Base-by-base conservation (phyloP, 1,140 invertebrate genomes). In the Drosophila triauraria region DNA sequence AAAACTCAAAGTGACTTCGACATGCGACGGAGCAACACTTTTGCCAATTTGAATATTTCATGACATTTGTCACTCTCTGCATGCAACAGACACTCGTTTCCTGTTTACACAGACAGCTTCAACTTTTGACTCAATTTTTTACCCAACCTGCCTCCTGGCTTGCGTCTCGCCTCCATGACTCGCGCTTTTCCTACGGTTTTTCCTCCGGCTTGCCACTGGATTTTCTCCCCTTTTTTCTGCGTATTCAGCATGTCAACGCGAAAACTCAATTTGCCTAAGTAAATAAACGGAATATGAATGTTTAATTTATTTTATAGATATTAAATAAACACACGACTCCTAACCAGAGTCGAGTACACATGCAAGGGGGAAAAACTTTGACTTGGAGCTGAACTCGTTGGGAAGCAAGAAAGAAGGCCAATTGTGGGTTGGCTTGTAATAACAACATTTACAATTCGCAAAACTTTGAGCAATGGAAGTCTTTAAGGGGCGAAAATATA, bases 281-380 rank as follows among this genome's bases (percentile, higher is more conserved):
- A 88, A 88, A 88, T 88, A 90, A 88, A 90, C 85, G 78, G 81
- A 88, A 88, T 88, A 88, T 88, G 85, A 88, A 88, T 88, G 78
- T 88, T 90, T 88, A 88, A 88, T 88, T 88, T 88, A 76, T 90
- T 90, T 88, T 79, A 88, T 90, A 85, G 85, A 85, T 88, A 90
- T 88, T 90, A 88, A 84, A 90, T 85, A 88, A 88, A 88, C 85
- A 88, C 78, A 85, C 72, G 54, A 63, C 53, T 63, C 53, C 64
- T 12, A n/a, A 27, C 47, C 60, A n/a, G 67, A 67, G 38, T 67
- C 25, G 76, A 27, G 48, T 78, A 50, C 46, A 63, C 48, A 60
- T 62, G 38, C 60, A 35, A 35, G 60, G 13, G 60, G 51, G 53
- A 47, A 43, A 76, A 85, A 68, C 67, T 80, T 84, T 80, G 50